Conservation (phyloP, 2,113 vertebrate genomes). For the Arvicanthis niloticus region DNA sequence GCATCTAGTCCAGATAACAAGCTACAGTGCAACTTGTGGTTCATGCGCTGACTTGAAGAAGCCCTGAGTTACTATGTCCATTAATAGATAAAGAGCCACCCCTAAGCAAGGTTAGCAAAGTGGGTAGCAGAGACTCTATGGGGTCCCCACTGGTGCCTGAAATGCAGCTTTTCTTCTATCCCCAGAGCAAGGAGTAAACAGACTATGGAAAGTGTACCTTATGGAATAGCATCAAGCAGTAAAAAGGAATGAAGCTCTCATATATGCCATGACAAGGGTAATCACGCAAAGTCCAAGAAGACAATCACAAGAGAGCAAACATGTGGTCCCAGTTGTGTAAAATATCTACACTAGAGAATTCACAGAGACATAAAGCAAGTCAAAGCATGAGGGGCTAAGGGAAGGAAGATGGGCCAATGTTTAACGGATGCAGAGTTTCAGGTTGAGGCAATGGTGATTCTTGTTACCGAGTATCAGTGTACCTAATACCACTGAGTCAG, state of each 20-base stretch:
- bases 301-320: background rate
- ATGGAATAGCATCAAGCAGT: background rate
- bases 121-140: background rate
- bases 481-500: background rate
- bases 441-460: background rate
- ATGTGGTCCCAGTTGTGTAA: background rate
- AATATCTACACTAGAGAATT: background rate
- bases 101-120: background rate
- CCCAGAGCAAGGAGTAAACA: background rate
- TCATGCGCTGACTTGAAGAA: background rate
- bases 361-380: background rate
- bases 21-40: background rate
- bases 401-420: background rate
- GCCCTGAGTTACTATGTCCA: background rate
- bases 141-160: background rate
- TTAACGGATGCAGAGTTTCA: background rate
- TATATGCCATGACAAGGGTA: background rate
- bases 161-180: background rate
- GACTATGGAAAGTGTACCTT: fast-evolving
- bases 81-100: background rate
- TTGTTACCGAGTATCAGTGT: background rate
- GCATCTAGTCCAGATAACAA: background rate
- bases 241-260: background rate
- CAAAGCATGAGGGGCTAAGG: too few relatives aligned
- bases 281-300: too few relatives aligned